These are phyloP conservation scores for Aradus depressus DNA, from an alignment of 2,888 invertebrate species.

Conservation along the genomic window DNA sequence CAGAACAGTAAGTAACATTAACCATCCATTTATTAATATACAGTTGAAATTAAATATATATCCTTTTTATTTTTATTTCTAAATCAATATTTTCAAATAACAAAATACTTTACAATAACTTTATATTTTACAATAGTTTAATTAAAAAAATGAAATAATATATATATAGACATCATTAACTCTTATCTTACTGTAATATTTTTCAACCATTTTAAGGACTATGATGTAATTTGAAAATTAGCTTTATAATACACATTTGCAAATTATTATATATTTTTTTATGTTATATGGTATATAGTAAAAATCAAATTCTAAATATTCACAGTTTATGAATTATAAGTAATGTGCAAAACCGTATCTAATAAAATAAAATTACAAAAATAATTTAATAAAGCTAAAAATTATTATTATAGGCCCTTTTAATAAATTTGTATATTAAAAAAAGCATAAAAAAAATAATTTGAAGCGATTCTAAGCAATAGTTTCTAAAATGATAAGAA, in stretches of 20 bases:
- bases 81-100: constrained; percentile 13
- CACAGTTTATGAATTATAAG: background rate
- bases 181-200: constrained; percentile 12
- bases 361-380: constrained; percentile 2
- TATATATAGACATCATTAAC: background rate
- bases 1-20: constrained; percentile 24
- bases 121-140: background rate
- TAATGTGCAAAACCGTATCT: background rate
- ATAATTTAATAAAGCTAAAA: background rate
- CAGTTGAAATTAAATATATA: constrained; percentile 14
- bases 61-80: constrained; percentile 1
- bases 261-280: constrained; percentile 8
- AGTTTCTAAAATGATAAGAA: too few relatives aligned
- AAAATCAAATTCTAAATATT: constrained; percentile 15
- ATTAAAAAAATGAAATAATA: background rate
- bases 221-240: constrained; percentile 22
- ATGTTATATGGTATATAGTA: constrained; percentile 5
- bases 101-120: constrained; percentile 10
- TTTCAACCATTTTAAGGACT: constrained; percentile 17
- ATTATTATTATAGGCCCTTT: constrained; percentile 7
- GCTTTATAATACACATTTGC: constrained; percentile 24
- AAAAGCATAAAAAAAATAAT: constrained; percentile 2
- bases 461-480: constrained; percentile 2
- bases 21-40: constrained; percentile 18
- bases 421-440: too few relatives aligned